phyloP scores from a whole-genome alignment of 2,888 invertebrate species.

The Ommatoiulus sabulosus region DNA sequence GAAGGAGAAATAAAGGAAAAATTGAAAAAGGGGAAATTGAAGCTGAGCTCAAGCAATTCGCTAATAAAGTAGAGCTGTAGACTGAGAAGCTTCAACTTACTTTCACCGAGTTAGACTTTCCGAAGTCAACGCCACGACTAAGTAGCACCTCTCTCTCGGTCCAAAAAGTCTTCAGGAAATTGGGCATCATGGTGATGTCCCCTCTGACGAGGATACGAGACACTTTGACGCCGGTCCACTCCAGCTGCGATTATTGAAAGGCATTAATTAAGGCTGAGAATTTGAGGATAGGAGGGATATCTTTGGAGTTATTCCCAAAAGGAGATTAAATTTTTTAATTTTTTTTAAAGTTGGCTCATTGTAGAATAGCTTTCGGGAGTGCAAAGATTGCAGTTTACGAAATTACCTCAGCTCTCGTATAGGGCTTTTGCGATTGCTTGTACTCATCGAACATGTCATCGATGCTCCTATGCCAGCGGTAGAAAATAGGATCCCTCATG shows the following conservation, averaged over 20 bases:
- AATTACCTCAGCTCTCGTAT: slow-evolving; percentile 69
- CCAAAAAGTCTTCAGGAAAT: slow-evolving; percentile 71
- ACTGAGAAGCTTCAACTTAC: slow-evolving; percentile 69
- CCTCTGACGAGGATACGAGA: slow-evolving; percentile 61
- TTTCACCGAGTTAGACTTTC: slow-evolving; percentile 61
- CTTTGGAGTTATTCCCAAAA: no score
- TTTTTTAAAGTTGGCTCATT: no score
- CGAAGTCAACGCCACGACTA: slow-evolving; percentile 83
- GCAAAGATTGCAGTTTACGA: neutral
- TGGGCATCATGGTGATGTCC: slow-evolving; percentile 57
- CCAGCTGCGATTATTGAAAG: slow-evolving; percentile 60
- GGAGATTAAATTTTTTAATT: no score
- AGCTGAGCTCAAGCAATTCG: no score
- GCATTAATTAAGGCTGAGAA: no score
- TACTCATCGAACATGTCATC: slow-evolving; percentile 76
- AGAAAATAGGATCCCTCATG: slow-evolving; percentile 80
- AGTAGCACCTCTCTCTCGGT: slow-evolving; percentile 82
- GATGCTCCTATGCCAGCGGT: slow-evolving; percentile 75
- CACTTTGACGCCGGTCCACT: slow-evolving; percentile 62
- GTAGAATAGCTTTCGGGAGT: no score
- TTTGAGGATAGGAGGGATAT: no score
- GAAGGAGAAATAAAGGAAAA: no score
- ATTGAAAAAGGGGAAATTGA: no score
- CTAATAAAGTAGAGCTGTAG: slow-evolving; percentile 5
- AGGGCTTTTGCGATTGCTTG: slow-evolving; percentile 74